Base-by-base conservation (phyloP, 2,113 vertebrate species). In the Puntigrus tetrazona region DNA sequence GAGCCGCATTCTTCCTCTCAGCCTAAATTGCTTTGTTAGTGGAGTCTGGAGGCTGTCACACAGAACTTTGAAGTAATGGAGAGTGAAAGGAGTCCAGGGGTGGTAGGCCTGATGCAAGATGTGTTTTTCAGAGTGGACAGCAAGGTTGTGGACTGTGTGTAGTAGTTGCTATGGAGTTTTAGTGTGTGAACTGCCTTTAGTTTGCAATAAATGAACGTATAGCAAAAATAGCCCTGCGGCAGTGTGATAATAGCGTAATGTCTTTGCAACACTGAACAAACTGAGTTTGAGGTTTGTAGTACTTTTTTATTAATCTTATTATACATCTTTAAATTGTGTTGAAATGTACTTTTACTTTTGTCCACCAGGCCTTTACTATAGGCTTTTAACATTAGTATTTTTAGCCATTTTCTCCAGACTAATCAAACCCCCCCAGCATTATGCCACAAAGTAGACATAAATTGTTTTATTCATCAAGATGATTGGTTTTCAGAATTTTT, bases 1-100 rank as follows among this genome's bases (percentile, higher is more conserved):
- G 13, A 52, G 61, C 55, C 81, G 45, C 70, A 80, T 59, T 63
- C 52, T 81, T 63, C 27, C 78, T 80, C 38, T 72, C 75, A 70
- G 74, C 34, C 73, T 81, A 86, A 82, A 89, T 89, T 86, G 84
- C 84, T 89, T 87, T 86, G 86, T 80, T 83, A 87, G 83, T 61
- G 78, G 43, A 73, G 85, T 52, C 31, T 69, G n/a, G 70, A 41
- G 82, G 84, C 78, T n/a, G 81, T 84, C 82, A 45, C 78, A 65
- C 52, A 79, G 65, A 38, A 57, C 41, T 55, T 61, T 63, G 55
- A 78, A 50, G 73, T 73, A 77, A 78, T 72, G 27, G 47, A 55
- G 29, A 67, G 55, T 57, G 57, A 84, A 69, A 75, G 65, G 20
- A 74, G 65, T 69, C 63, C 63, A 55, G 80, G n/a, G n/a, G 65